Base-by-base conservation (phyloP, 2,113 vertebrate genomes). In the Trogon surrucura region DNA sequence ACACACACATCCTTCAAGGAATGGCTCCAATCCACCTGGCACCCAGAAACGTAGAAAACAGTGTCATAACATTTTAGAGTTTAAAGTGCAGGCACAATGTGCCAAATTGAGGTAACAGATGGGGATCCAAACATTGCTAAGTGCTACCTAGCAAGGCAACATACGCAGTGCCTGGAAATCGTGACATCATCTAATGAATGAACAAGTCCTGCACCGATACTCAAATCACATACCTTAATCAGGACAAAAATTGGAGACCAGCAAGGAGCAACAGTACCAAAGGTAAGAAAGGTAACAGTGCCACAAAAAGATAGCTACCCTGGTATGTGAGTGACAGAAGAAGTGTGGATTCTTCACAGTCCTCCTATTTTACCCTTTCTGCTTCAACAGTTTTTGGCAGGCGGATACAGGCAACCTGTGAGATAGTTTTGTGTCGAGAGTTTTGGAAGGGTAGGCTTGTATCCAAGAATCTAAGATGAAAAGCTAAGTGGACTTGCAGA, bases 51-150 rank as follows among this genome's bases (percentile, higher is more conserved):
- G 56, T 7, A 95, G 90, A 88, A 97, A 96, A 88, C 80, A 85
- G 93, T 86, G 74, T 96, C 85, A 95, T 88, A 96, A 97, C 96
- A 94, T 94, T 98, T 97, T 71, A 90, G 90, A 95, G 96, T 93
- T 91, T 95, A 96, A 96, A 96, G 96, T 94, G 93, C 95, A 95
- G 69, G 89, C 74, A 95, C 93, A 80, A 77, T 15, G 95, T 96
- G 97, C 96, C 97, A 97, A 96, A 91, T 15, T 80, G 94, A 94
- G 91, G 93, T 87, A 95, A 75, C 95, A 97, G 96, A 98, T 97
- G 97, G 97, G 93, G 77, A 97, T 83, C 70, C 92, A 93, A 96
- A 96, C 94, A 96, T 56, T 96, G 92, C 91, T 94, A 94, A 97
- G 96, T 85, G 95, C 91, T 92, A 98, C 96, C 97, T 97, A 96